Percentiles rank a stretch among this genome's conserved stretches.
These are phyloP conservation scores for Odontamblyopus rebecca DNA, from an alignment of 2,797 vertebrate species.

Conservation along the genomic window DNA sequence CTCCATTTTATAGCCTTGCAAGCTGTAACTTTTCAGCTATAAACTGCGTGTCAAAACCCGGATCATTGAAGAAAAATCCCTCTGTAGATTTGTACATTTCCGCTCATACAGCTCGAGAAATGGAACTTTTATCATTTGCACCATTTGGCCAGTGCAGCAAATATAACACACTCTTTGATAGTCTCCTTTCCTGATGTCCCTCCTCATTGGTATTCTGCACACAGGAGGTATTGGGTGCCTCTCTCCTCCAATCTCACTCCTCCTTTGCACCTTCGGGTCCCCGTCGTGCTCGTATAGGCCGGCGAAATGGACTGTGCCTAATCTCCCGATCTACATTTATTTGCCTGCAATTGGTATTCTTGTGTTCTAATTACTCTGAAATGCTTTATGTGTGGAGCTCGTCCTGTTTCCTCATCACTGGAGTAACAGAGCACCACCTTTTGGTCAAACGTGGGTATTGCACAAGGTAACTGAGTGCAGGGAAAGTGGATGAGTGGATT, in stretches of 20 bases:
- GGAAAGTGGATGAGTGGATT: conserved; percentile 13
- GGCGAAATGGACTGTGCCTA: conserved; percentile 36
- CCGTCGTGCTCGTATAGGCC: conserved; percentile 18
- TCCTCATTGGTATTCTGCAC: conserved; percentile 74
- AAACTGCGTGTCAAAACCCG: conserved; percentile 3
- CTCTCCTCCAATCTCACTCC: conserved; percentile 21
- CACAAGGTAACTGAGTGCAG: conserved; percentile 31
- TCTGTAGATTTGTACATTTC: conserved; percentile 12
- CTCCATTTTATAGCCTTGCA: conserved; percentile 15
- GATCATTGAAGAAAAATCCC: background rate
- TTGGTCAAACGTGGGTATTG: conserved; percentile 41
- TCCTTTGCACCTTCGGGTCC: conserved; percentile 39
- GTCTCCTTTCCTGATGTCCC: conserved; percentile 46
- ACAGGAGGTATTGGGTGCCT: conserved; percentile 49
- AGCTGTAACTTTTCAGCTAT: background rate
- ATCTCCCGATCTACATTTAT: conserved; percentile 45
- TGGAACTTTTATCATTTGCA: conserved; percentile 23
- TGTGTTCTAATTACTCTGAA: conserved; percentile 35
- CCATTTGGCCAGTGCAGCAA: conserved; percentile 45
- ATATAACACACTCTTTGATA: conserved; percentile 69
- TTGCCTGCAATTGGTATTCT: conserved; percentile 28
- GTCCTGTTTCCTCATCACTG: conserved; percentile 17
- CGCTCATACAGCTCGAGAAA: conserved; percentile 12
- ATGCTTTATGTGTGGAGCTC: conserved; percentile 12
- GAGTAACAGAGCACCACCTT: conserved; percentile 74